Conservation (phyloP, 1,140 invertebrate species). For the Lordiphosa mommai region DNA sequence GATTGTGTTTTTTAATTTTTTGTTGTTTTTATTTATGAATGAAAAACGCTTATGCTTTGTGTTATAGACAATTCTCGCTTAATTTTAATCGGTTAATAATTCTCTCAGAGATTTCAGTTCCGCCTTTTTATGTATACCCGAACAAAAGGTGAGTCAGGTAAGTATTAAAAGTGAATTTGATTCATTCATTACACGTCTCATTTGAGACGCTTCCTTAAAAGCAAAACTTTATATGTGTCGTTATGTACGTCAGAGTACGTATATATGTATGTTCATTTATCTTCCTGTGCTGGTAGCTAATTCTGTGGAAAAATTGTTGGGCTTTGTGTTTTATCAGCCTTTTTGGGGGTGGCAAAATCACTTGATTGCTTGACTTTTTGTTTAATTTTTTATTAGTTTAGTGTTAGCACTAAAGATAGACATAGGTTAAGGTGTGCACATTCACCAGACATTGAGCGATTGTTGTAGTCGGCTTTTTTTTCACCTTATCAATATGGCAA, state of each 20-base stretch:
- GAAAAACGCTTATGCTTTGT: conserved; percentile 22
- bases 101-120: conserved; percentile 39
- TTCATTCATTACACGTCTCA: conserved; percentile 31
- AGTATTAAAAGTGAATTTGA: conserved; percentile 30
- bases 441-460: conserved; percentile 12
- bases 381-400: conserved; percentile 5
- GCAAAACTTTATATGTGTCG: background rate
- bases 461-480: background rate
- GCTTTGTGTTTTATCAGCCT: conserved; percentile 39
- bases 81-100: conserved; percentile 18
- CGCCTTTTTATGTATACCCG: conserved; percentile 29
- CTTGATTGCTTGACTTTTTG: conserved; percentile 31
- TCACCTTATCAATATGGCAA: conserved; percentile 26
- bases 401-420: conserved; percentile 22
- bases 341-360: conserved; percentile 17
- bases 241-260: background rate
- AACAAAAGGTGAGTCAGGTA: conserved; percentile 21
- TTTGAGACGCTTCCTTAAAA: conserved; percentile 34
- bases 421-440: background rate
- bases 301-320: conserved; percentile 7
- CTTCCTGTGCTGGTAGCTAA: conserved; percentile 7
- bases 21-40: conserved; percentile 29
- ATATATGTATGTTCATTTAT: background rate
- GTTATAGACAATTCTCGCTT: conserved; percentile 14
- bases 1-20: conserved; percentile 6